Base-by-base conservation (phyloP, 2,113 vertebrate species). In the Agelaius tricolor region DNA sequence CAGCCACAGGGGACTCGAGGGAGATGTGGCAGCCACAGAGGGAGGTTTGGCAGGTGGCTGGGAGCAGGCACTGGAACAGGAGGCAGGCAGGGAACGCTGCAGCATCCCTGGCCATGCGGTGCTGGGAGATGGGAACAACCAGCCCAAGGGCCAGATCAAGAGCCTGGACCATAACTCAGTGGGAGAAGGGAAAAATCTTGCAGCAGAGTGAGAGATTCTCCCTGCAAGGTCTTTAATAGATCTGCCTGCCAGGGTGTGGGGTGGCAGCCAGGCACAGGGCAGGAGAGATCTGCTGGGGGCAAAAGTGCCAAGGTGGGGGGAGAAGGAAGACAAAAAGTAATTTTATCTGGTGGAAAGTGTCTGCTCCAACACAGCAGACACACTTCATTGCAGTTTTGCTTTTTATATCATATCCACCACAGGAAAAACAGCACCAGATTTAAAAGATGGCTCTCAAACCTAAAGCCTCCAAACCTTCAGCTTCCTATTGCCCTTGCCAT, bases 341-440 rank as follows among this genome's bases (percentile, higher is more conserved):
- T 68, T 85, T 79, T 57, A 51, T 72, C 83, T 71, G 47, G 55
- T 80, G 30, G 65, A 77, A 92, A 57, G 23, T 5, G 13, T 58
- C 89, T 80, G 33, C 28, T 86, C 41, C 72, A 88, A 67, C 55
- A 77, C 43, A 71, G 79, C 67, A 91, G 74, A 76, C 52, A 61
- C 19, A 2, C 46, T 93, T 79, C 69, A 37, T 67, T 79, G 74
- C 69, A 52, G 24, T 92, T 84, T 66, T 87, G 67, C 89, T 93
- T 95, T 93, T 96, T 94, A 81, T 85, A 90, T 89, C 94, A 8
- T 62, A 93, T 58, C 14, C 59, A 95, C 31, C 71, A 63, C 68
- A 43, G 9, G 51, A 77, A 91, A 91, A 74, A 90, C 61, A 88
- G 10, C 47, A 94, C 27, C 46, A 78, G 86, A 63, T 84, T 87